Conservation (phyloP, 2,113 vertebrate genomes). For the Progne subis region DNA sequence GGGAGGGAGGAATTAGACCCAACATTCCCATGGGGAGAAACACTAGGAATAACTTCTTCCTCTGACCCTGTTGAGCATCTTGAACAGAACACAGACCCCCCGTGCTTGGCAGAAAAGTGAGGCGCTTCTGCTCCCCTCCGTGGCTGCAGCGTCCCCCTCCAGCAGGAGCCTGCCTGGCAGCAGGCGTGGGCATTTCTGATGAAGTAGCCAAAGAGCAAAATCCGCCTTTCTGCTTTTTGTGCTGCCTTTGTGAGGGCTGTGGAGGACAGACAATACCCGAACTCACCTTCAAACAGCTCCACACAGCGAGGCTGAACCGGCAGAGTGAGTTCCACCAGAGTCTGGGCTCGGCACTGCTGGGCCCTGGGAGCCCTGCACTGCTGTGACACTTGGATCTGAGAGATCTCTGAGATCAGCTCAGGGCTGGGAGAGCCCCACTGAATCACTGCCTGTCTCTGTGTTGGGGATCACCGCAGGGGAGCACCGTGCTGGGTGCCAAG, state of each 20-base stretch:
- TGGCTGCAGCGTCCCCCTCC: not conserved
- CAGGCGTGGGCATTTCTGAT: not conserved
- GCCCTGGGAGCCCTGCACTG: fast-evolving
- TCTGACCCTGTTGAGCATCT: not conserved
- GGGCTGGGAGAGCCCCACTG: not conserved
- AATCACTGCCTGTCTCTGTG: not conserved
- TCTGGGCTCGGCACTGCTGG: fast-evolving
- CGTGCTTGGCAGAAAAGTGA: fast-evolving
- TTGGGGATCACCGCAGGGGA: not conserved
- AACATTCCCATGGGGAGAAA: not conserved
- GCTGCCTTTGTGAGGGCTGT: not conserved
- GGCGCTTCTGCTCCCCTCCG: fast-evolving
- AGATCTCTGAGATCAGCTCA: not conserved
- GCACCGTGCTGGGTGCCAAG: not conserved
- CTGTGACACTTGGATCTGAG: not conserved
- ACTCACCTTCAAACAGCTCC: constrained; percentile 19
- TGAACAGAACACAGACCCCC: not conserved
- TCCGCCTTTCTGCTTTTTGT: not conserved
- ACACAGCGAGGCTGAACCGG: fast-evolving
- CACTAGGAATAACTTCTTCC: not conserved
- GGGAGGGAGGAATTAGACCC: not conserved
- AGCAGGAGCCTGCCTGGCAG: not conserved
- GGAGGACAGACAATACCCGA: not conserved
- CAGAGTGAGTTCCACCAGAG: not conserved
- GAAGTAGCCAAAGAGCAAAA: not conserved